phyloP scores from a whole-genome alignment of 2,888 invertebrate species.

The Scaeva pyrastri region DNA sequence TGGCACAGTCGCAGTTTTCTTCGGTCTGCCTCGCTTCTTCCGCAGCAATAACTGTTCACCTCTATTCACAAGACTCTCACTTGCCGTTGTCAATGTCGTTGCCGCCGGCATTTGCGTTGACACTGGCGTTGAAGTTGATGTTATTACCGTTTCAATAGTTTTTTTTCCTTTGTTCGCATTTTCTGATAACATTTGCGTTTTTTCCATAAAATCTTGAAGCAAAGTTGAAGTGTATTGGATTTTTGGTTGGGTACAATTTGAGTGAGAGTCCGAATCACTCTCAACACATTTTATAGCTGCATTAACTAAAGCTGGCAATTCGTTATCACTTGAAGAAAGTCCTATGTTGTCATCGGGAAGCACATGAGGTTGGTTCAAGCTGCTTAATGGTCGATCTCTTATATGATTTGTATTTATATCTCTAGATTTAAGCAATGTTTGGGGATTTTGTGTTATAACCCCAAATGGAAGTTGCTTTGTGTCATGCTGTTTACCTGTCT shows the following conservation, averaged over 20 bases:
- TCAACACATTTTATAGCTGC: conserved; percentile 91
- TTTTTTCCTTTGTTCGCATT: conserved; percentile 82
- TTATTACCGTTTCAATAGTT: conserved; percentile 84
- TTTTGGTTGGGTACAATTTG: conserved; percentile 84
- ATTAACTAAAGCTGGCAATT: conserved; percentile 90
- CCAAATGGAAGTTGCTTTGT: not conserved
- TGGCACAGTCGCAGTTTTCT: conserved; percentile 77
- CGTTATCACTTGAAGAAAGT: conserved; percentile 89
- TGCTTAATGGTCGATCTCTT: conserved; percentile 38
- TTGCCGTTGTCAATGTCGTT: too few relatives aligned
- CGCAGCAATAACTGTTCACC: conserved; percentile 80
- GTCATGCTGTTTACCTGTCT: conserved; percentile 46
- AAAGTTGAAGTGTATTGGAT: conserved; percentile 89
- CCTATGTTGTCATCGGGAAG: conserved; percentile 79
- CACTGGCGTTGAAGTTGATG: too few relatives aligned
- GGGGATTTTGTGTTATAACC: not conserved
- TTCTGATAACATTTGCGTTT: conserved; percentile 88
- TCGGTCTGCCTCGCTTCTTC: conserved; percentile 83
- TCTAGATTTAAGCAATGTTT: not conserved
- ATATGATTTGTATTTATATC: conserved; percentile 23
- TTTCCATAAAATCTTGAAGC: conserved; percentile 92
- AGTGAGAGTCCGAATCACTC: conserved; percentile 89
- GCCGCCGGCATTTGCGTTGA: too few relatives aligned
- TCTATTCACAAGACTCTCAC: conserved; percentile 77
- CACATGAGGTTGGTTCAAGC: conserved; percentile 42